These are phyloP conservation scores for Lysandra bellargus DNA, from an alignment of 2,888 invertebrate species.

Conservation along the genomic window DNA sequence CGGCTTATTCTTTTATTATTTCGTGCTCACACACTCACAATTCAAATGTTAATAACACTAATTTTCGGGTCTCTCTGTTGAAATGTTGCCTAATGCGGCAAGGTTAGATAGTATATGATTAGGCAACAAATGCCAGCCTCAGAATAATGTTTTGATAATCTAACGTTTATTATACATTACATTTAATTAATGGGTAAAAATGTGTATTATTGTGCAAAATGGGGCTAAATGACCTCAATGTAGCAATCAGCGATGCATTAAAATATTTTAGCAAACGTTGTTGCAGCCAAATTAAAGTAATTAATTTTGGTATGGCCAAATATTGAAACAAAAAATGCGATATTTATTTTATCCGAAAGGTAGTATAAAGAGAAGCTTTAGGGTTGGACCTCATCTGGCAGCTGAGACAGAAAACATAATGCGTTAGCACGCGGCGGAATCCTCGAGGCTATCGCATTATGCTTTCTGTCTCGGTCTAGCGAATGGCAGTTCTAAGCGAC, in stretches of 20 bases:
- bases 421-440: no score
- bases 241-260: conserved; percentile 25
- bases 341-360: neutral
- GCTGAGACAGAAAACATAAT: no score
- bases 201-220: conserved; percentile 38
- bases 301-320: neutral
- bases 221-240: conserved; percentile 34
- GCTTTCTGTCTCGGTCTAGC: no score
- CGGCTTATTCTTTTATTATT: neutral
- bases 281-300: neutral
- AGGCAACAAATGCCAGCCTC: conserved; percentile 51
- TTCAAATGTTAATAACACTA: conserved; percentile 33
- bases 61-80: conserved; percentile 49
- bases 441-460: no score
- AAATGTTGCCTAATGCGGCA: conserved; percentile 58
- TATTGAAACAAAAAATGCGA: neutral
- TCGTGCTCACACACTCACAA: conserved; percentile 20
- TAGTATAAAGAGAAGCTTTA: no score
- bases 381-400: no score
- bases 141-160: conserved; percentile 53
- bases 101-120: conserved; percentile 57
- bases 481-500: no score
- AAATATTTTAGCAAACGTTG: conserved; percentile 20
- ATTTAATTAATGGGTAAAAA: conserved; percentile 40
- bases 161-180: conserved; percentile 43